Evolutionary conservation across 2,888 invertebrate species (phyloP).

Genomic region (Mesorhabditis spiculigera): DNA sequence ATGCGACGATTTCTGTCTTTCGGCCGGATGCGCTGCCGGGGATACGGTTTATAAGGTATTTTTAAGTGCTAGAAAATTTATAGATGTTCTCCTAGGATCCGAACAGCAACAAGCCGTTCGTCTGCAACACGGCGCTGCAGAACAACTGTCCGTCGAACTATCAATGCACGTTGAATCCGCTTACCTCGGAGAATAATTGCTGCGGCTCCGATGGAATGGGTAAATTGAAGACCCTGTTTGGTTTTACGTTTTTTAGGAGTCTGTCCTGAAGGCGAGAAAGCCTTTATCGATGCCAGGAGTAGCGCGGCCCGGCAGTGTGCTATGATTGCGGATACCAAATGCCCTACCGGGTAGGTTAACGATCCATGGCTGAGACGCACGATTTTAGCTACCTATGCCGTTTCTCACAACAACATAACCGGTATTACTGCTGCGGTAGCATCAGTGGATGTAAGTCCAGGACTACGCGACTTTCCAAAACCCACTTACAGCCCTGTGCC

Average conservation of each 20-base stretch:
- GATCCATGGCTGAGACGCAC: background rate
- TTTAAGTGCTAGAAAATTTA: background rate
- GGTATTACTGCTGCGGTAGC: constrained; percentile 41
- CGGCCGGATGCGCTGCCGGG: constrained; percentile 33
- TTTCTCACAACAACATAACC: constrained; percentile 34
- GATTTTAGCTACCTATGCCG: constrained; percentile 26
- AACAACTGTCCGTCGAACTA: constrained; percentile 36
- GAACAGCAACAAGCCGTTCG: constrained; percentile 32
- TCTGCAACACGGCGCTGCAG: constrained; percentile 37
- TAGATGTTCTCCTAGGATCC: constrained; percentile 20
- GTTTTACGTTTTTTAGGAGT: constrained; percentile 23
- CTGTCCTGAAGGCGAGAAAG: constrained; percentile 40
- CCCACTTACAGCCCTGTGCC: constrained; percentile 25
- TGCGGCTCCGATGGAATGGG: constrained; percentile 35
- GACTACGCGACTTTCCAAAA: background rate
- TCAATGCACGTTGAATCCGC: constrained; percentile 30
- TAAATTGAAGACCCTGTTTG: background rate
- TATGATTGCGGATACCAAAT: constrained; percentile 23
- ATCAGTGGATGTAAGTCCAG: constrained; percentile 21
- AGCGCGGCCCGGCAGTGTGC: constrained; percentile 38
- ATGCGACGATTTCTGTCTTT: constrained; percentile 45
- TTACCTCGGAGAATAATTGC: constrained; percentile 34
- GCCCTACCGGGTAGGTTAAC: background rate
- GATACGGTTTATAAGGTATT: constrained; percentile 34
- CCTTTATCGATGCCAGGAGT: constrained; percentile 36